A percentile compares a stretch with the other conserved stretches of the same genome.
These are phyloP conservation scores for Brotula barbata DNA, from an alignment of 2,797 vertebrate genomes.

Conservation along the genomic window DNA sequence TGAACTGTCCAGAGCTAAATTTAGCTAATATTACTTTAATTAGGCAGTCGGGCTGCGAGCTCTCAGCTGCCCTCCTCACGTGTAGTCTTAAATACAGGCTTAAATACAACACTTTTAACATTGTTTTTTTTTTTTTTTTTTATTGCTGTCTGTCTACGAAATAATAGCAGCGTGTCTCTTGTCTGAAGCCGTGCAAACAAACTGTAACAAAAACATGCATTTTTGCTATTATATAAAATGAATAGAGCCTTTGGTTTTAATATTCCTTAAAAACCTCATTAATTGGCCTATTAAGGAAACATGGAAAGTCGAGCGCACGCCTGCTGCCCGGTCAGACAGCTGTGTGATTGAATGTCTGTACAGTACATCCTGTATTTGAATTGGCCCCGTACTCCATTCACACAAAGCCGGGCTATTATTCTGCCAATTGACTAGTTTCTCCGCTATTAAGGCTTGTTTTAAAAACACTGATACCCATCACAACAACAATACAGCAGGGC, in stretches of 20 bases:
- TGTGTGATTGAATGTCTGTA: constrained; percentile 63
- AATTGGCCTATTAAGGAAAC: constrained; percentile 65
- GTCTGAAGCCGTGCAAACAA: constrained; percentile 14
- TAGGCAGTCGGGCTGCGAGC: too few relatives aligned
- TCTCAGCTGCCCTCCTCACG: too few relatives aligned
- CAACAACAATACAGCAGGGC: constrained; percentile 65
- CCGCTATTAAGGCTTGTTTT: constrained; percentile 73
- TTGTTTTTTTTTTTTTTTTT: neutral
- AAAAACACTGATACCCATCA: constrained; percentile 77
- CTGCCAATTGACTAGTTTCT: constrained; percentile 59
- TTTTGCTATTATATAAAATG: constrained; percentile 31
- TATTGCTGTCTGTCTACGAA: neutral
- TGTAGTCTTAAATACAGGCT: too few relatives aligned
- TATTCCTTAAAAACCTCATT: constrained; percentile 61
- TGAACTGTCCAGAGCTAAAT: too few relatives aligned
- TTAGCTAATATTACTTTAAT: too few relatives aligned
- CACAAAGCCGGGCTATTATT: constrained; percentile 73
- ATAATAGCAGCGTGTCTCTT: neutral
- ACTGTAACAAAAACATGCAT: neutral
- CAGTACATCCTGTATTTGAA: constrained; percentile 76
- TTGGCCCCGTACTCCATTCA: constrained; percentile 69
- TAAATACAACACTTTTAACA: too few relatives aligned
- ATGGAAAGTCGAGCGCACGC: constrained; percentile 56
- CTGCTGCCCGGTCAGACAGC: constrained; percentile 55
- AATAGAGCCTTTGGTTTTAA: constrained; percentile 55